Percentiles rank a stretch among this genome's conserved stretches.
These are phyloP conservation scores for Cassiopea xamachana DNA, from an alignment of 30 jellyfish, hydroid and myxozoan species.

Conservation along the genomic window DNA sequence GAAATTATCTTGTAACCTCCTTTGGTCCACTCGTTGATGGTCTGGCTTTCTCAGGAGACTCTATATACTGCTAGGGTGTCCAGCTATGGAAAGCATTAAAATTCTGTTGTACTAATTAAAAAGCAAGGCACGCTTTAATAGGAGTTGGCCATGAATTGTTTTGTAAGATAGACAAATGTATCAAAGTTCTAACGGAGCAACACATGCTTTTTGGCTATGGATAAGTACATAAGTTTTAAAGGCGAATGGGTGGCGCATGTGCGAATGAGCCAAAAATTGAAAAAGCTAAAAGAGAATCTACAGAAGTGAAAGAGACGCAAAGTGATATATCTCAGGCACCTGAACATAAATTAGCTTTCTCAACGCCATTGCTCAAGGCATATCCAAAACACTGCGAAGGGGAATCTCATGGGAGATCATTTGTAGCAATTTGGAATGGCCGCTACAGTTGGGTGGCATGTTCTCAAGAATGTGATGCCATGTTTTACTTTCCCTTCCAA, in stretches of 20 bases:
- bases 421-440: conserved; percentile 53
- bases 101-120: neutral
- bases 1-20: neutral
- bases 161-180: neutral
- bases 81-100: neutral
- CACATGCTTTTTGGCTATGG: conserved; percentile 30
- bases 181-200: neutral
- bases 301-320: conserved; percentile 55
- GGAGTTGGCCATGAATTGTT: neutral
- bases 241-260: conserved; percentile 27
- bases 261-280: conserved; percentile 17
- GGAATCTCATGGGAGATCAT: conserved; percentile 34
- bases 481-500: conserved; percentile 38
- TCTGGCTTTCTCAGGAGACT: neutral
- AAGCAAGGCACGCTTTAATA: neutral
- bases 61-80: neutral
- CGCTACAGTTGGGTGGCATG: conserved; percentile 47
- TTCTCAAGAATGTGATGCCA: conserved; percentile 50
- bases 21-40: conserved; percentile 7
- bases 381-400: conserved; percentile 50
- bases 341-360: conserved; percentile 30
- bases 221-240: conserved; percentile 39
- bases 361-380: conserved; percentile 51
- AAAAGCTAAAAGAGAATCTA: conserved; percentile 16
- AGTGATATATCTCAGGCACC: conserved; percentile 42